Base-by-base conservation (phyloP, 2,797 vertebrate genomes). In the Crypturellus tataupa region DNA sequence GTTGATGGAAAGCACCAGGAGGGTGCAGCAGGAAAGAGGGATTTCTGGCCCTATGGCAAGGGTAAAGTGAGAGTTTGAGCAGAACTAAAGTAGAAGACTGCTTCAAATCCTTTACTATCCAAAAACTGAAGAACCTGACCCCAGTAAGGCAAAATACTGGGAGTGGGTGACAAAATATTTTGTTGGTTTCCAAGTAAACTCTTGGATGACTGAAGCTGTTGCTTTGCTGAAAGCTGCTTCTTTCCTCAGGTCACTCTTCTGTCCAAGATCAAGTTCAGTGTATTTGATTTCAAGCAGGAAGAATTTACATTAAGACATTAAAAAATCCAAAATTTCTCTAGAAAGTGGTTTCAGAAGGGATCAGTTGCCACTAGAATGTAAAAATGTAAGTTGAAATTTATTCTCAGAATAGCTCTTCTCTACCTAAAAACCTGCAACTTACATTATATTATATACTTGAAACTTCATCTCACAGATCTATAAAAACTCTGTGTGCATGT, bases 11-110 rank as follows among this genome's bases (percentile, higher is more conserved):
- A 17, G 3, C 47, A 85, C 31, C 15, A 55, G 49, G 73, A 81
- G 37, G 11, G 3, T 46, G 25, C 8, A 69, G 49, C 14, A 86
- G 58, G 72, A 65, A 56, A 80, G 40, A 20, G 16, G 6, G 37
- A 68, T 13, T 53, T 31, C 2, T 73, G 19, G 47, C 67, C 44
- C 42, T 90, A 53, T 60, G 92, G 72, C 42, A 70, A 35, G 25
- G 59, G 39, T 69, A 17, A 80, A 92, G 80, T 37, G 46, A 94
- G 51, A 84, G 47, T 79, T 81, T 91, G 89, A 96, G 51, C 69
- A 86, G 80, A 94, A 93, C 49, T 81, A 56, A 42, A 94, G 79
- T 91, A 85, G 89, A 91, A 94, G 77, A 94, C 39, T 94, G 49
- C 51, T 94, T 96, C 85, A 94, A 31, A 81, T 90, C 91, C 89